Evolutionary conservation across 2,888 invertebrate species (phyloP).

Genomic region (Amblyjoppa proteus): DNA sequence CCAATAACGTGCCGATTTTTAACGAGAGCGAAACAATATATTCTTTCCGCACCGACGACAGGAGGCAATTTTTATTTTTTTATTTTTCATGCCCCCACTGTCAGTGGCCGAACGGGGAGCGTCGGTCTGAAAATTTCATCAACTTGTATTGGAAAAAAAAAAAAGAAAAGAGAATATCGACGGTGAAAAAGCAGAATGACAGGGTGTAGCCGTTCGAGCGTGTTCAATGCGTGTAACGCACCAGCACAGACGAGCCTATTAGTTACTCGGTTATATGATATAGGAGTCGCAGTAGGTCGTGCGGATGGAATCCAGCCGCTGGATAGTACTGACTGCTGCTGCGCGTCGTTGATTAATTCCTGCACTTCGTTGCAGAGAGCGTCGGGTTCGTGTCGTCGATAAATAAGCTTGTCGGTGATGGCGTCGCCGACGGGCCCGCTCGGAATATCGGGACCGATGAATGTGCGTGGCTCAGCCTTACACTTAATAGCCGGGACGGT

Average conservation of each 20-base stretch:
- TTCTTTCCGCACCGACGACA: slow-evolving; percentile 45
- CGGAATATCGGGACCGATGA: slow-evolving; percentile 30
- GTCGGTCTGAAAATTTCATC: slow-evolving; percentile 59
- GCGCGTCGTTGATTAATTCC: slow-evolving; percentile 72
- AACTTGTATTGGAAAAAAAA: slow-evolving; percentile 39
- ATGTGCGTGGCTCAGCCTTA: slow-evolving; percentile 4
- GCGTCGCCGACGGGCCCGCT: slow-evolving; percentile 15
- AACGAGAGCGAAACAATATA: slow-evolving; percentile 52
- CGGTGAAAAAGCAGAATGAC: slow-evolving; percentile 30
- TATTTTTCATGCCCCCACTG: slow-evolving; percentile 25
- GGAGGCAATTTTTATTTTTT: slow-evolving; percentile 53
- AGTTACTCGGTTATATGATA: slow-evolving; percentile 11
- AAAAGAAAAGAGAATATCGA: not conserved
- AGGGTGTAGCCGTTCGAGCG: not conserved
- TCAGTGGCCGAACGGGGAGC: slow-evolving; percentile 36
- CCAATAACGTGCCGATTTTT: slow-evolving; percentile 47
- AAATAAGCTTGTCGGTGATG: slow-evolving; percentile 69
- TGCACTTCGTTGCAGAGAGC: slow-evolving; percentile 71
- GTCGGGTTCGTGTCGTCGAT: slow-evolving; percentile 70
- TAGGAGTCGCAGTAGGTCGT: slow-evolving; percentile 22
- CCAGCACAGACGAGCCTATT: slow-evolving; percentile 20
- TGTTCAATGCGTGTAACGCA: slow-evolving; percentile 34
- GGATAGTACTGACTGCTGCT: slow-evolving; percentile 30
- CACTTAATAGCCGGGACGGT: slow-evolving; percentile 47
- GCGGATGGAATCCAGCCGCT: slow-evolving; percentile 32